A percentile compares a stretch with the other conserved stretches of the same genome.
These are phyloP conservation scores for Synergus umbraculus DNA, from an alignment of 2,888 invertebrate species.

Conservation along the genomic window DNA sequence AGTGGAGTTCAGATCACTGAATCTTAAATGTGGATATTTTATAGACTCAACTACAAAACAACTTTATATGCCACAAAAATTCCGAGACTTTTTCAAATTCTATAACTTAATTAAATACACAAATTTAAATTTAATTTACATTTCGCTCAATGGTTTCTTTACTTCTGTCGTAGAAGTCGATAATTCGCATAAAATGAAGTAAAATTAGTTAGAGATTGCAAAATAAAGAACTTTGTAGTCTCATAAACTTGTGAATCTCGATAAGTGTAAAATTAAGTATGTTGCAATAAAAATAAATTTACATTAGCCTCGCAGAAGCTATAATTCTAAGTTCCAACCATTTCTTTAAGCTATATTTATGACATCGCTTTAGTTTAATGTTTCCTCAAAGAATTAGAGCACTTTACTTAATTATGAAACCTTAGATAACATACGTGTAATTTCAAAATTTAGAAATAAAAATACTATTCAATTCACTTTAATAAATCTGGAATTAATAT, in stretches of 20 bases:
- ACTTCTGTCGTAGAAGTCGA: no score
- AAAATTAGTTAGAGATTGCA: no score
- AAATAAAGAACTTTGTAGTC: no score
- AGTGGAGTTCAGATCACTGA: conserved; percentile 30
- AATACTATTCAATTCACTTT: no score
- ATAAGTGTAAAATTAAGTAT: background rate
- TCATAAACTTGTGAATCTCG: no score
- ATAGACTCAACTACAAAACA: background rate
- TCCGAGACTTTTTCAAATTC: no score
- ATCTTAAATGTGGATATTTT: background rate
- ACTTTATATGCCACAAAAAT: no score
- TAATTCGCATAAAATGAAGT: no score
- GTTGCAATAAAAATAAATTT: background rate
- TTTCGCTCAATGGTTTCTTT: no score
- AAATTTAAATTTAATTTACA: no score
- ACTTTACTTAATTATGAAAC: background rate
- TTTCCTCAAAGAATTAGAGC: background rate
- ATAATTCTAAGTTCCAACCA: background rate
- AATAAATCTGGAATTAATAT: background rate
- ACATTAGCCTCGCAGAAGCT: background rate
- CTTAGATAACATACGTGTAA: background rate
- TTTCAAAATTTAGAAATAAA: background rate
- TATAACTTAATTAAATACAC: no score
- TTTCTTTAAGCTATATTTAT: background rate
- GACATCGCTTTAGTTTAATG: background rate